Evolutionary conservation across 2,888 invertebrate species (phyloP).

Genomic region (Tipula vernalis): DNA sequence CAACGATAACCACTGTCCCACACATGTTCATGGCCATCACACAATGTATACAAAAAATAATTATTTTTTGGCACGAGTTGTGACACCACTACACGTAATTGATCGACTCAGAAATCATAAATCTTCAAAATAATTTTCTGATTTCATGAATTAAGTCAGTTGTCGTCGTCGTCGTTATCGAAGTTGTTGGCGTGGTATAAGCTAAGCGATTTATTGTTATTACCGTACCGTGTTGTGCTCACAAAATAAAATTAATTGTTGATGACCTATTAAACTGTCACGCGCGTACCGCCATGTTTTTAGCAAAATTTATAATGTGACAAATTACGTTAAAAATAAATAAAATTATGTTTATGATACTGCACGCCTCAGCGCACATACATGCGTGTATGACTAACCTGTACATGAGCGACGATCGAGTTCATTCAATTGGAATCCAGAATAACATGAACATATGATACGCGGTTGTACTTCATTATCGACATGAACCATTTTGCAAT

Average conservation of each 20-base stretch:
- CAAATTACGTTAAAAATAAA: not conserved
- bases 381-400: constrained; percentile 23
- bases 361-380: not conserved
- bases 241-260: not conserved
- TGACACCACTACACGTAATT: not conserved
- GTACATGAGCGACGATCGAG: constrained; percentile 31
- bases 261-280: not conserved
- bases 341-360: not conserved
- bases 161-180: not conserved
- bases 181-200: not conserved
- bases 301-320: not conserved
- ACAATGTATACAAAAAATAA: not conserved
- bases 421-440: constrained; percentile 37
- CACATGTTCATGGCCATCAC: not conserved
- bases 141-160: not conserved
- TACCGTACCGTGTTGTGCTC: not conserved
- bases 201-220: not conserved
- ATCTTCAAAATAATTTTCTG: not conserved
- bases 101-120: not conserved
- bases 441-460: constrained; percentile 29
- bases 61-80: not conserved
- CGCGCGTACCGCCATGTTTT: not conserved
- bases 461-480: constrained; percentile 31
- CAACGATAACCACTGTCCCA: not conserved
- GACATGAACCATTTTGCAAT: constrained; percentile 32